Evolutionary conservation across 1,140 invertebrate genomes (phyloP).

Genomic region (Caenorhabditis remanei): DNA sequence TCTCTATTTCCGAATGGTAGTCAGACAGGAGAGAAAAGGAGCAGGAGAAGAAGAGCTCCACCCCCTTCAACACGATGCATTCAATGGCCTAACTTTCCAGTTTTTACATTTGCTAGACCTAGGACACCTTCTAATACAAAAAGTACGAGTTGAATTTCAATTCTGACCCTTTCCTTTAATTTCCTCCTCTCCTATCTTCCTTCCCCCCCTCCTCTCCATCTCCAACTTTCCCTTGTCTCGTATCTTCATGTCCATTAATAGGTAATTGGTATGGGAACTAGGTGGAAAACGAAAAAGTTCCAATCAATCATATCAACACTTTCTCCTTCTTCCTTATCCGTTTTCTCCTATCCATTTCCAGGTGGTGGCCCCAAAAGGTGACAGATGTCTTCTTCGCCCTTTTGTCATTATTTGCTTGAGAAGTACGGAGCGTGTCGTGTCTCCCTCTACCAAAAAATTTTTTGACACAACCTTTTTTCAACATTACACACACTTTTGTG

Average conservation of each 20-base stretch:
- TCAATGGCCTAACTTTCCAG: too few species aligned
- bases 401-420: background rate
- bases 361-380: too few species aligned
- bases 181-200: constrained; percentile 2
- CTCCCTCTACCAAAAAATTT: background rate
- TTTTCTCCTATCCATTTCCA: background rate
- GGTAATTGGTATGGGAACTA: constrained; percentile 47
- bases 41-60: background rate
- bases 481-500: too few species aligned
- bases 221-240: background rate
- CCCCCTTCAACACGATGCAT: background rate
- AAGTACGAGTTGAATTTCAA: constrained; percentile 52
- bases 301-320: constrained; percentile 41
- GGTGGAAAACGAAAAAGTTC: background rate
- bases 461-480: too few species aligned
- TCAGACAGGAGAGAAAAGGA: background rate
- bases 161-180: background rate
- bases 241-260: background rate
- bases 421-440: background rate
- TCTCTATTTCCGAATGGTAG: constrained; percentile 36
- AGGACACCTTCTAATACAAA: background rate
- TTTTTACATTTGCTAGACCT: too few species aligned
- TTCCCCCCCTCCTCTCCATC: background rate
- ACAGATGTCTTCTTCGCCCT: background rate
- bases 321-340: background rate